phyloP scores from a whole-genome alignment of 2,797 vertebrate species.

The Enteromius viviparus region DNA sequence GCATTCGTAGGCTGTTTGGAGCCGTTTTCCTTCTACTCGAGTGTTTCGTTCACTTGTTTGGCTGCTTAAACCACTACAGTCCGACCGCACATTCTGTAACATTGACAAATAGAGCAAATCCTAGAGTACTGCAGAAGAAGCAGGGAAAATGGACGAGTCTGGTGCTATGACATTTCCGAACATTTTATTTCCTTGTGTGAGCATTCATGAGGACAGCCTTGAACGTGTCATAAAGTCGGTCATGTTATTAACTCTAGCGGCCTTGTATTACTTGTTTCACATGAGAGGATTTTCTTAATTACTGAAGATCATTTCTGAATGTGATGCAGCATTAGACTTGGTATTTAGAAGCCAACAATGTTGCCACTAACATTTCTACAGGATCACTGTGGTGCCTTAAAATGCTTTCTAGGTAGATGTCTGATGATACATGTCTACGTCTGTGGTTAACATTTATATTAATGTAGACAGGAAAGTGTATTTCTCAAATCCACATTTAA shows the following conservation, averaged over 20 bases:
- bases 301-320: constrained; percentile 21
- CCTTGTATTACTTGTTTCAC: constrained; percentile 10
- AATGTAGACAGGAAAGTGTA: background rate
- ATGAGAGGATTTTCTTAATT: background rate
- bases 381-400: no score
- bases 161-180: background rate
- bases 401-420: background rate
- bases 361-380: background rate
- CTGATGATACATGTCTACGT: background rate
- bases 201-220: constrained; percentile 26
- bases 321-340: background rate
- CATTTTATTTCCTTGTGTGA: background rate
- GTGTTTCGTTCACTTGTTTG: constrained; percentile 14
- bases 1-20: background rate
- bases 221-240: background rate
- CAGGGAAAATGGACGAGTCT: background rate
- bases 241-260: background rate
- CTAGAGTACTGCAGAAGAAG: constrained; percentile 23
- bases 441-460: background rate
- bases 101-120: background rate
- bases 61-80: constrained; percentile 3
- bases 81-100: constrained; percentile 7
- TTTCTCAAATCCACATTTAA: background rate
- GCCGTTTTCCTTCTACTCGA: background rate
- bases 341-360: background rate